phyloP scores from a whole-genome alignment of 2,888 invertebrate genomes.

The Apamea anceps region DNA sequence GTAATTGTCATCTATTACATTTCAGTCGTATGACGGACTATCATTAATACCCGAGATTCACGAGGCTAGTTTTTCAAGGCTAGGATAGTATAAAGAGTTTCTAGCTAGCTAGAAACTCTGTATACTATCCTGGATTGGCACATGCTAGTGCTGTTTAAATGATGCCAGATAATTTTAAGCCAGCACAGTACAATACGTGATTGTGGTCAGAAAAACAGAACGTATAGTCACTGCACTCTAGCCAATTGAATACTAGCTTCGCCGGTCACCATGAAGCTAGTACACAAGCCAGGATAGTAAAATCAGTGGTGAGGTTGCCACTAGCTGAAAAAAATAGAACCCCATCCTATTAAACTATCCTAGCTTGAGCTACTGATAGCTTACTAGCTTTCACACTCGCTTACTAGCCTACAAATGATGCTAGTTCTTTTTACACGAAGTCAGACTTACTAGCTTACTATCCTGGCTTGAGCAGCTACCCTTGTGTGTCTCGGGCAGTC shows the following conservation, averaged over 20 bases:
- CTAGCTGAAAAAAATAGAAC: not conserved
- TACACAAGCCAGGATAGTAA: not conserved
- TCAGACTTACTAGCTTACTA: not conserved
- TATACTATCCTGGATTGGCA: not conserved
- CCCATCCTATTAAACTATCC: not conserved
- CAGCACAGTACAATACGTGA: not conserved
- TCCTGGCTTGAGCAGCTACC: not conserved
- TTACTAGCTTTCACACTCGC: not conserved
- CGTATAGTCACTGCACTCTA: not conserved
- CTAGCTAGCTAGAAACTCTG: not conserved
- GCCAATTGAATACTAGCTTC: not conserved
- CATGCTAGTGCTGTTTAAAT: not conserved
- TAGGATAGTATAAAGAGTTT: no score
- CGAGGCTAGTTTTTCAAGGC: not conserved
- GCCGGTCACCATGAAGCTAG: not conserved
- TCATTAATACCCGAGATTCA: not conserved
- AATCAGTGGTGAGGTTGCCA: not conserved
- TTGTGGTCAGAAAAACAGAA: not conserved
- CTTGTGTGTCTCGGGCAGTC: not conserved
- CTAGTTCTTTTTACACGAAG: not conserved
- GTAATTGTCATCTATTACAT: slow-evolving; percentile 30
- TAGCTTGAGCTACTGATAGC: not conserved
- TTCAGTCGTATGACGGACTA: slow-evolving; percentile 24
- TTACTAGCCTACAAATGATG: not conserved
- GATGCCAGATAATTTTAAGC: not conserved